Conservation (phyloP, 2,113 vertebrate species). For the Ellobius talpinus region DNA sequence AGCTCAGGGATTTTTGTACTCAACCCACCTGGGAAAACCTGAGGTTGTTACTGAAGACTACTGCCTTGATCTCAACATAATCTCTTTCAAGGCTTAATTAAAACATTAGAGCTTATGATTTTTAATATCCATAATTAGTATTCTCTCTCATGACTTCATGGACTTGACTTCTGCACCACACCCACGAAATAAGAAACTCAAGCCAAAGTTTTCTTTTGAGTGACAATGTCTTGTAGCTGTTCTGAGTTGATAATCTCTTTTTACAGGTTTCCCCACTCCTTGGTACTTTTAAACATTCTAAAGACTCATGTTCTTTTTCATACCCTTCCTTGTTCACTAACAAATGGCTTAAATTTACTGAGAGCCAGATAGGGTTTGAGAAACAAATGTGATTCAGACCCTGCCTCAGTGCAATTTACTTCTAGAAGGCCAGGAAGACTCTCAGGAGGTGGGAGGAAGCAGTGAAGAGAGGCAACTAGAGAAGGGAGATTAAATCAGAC, state of each 20-base stretch:
- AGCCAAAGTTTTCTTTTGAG: not conserved
- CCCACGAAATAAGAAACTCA: constrained; percentile 12
- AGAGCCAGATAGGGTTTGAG: not conserved
- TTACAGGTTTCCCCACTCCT: not conserved
- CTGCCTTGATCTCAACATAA: not conserved
- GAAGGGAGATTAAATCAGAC: not conserved
- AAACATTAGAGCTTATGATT: not conserved
- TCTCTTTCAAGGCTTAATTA: constrained; percentile 2
- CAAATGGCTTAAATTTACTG: not conserved
- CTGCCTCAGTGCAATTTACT: not conserved
- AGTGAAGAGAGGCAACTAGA: not conserved
- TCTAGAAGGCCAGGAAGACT: not conserved
- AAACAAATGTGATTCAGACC: not conserved
- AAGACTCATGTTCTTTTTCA: not conserved
- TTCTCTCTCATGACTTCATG: not conserved
- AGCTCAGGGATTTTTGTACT: not conserved
- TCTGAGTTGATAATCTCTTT: not conserved
- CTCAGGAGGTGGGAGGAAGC: not conserved
- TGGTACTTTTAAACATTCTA: not conserved
- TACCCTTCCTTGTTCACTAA: not conserved
- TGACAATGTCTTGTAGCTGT: not conserved
- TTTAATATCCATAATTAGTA: not conserved
- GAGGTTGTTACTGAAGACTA: not conserved
- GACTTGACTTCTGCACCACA: not conserved
- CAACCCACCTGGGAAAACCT: not conserved